Evolutionary conservation across 1,140 invertebrate species (phyloP).

Genomic region (Zaprionus davidi): DNA sequence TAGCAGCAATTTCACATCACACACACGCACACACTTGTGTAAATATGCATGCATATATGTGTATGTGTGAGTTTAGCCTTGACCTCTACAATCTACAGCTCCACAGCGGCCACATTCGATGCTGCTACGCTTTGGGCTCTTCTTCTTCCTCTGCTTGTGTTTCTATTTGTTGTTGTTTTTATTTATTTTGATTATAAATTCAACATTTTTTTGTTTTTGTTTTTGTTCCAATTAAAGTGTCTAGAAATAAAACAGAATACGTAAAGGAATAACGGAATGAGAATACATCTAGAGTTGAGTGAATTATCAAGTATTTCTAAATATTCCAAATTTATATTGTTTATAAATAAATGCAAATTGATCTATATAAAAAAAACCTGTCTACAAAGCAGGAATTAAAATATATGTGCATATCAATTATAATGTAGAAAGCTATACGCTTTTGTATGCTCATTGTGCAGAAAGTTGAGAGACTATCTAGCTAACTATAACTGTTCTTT

Average conservation of each 20-base stretch:
- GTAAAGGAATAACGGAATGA: background rate
- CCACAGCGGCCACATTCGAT: conserved; percentile 3
- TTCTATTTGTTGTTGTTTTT: background rate
- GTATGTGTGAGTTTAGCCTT: conserved; percentile 41
- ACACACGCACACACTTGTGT: conserved; percentile 7
- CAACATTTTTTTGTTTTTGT: background rate
- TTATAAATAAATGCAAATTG: conserved; percentile 4
- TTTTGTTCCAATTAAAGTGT: conserved; percentile 4
- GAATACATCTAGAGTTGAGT: background rate
- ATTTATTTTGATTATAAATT: conserved; percentile 5
- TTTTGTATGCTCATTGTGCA: background rate
- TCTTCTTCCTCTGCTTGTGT: conserved; percentile 3
- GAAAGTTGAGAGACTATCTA: background rate
- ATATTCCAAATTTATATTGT: background rate
- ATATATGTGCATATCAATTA: background rate
- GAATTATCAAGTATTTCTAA: background rate
- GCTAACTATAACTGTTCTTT: no score
- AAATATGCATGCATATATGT: background rate
- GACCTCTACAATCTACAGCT: conserved; percentile 55
- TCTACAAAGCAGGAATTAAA: background rate
- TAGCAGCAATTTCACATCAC: conserved; percentile 37
- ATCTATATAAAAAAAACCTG: background rate
- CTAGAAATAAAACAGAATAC: background rate
- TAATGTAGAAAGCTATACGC: background rate
- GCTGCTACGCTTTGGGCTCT: conserved; percentile 3